These are phyloP conservation scores for Strongylocentrotus purpuratus DNA, from an alignment of 35 echinoderm and acorn worm species.

Conservation along the genomic window DNA sequence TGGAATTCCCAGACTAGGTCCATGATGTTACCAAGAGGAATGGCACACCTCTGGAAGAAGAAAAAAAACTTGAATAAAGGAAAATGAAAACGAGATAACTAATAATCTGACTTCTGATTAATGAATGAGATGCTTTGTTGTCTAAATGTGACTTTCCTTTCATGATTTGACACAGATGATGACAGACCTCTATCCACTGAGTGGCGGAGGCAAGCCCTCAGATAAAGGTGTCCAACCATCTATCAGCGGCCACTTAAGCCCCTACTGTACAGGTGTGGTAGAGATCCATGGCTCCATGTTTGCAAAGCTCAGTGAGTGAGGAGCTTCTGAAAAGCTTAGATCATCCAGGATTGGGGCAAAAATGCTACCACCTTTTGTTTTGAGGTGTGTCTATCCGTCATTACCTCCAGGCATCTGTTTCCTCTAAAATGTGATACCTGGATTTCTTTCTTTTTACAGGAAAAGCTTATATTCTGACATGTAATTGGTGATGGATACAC, in stretches of 20 bases:
- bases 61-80: neutral
- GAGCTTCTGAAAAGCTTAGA: neutral
- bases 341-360: conserved; percentile 35
- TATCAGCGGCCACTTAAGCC: conserved; percentile 42
- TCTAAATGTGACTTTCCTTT: neutral
- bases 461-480: neutral
- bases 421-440: neutral
- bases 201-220: neutral
- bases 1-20: neutral
- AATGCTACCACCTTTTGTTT: neutral
- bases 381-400: neutral
- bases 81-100: neutral
- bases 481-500: neutral
- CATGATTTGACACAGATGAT: conserved; percentile 4
- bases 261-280: neutral
- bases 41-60: neutral
- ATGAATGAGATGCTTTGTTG: neutral
- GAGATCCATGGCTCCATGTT: neutral
- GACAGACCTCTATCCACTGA: neutral
- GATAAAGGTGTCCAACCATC: neutral
- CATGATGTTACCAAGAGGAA: neutral
- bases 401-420: conserved; percentile 7
- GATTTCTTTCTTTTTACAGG: neutral
- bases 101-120: neutral
- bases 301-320: neutral